Percentiles rank a stretch among this genome's conserved stretches.
phyloP scores from a whole-genome alignment of 2,113 vertebrate genomes.

The Channa maculata region DNA sequence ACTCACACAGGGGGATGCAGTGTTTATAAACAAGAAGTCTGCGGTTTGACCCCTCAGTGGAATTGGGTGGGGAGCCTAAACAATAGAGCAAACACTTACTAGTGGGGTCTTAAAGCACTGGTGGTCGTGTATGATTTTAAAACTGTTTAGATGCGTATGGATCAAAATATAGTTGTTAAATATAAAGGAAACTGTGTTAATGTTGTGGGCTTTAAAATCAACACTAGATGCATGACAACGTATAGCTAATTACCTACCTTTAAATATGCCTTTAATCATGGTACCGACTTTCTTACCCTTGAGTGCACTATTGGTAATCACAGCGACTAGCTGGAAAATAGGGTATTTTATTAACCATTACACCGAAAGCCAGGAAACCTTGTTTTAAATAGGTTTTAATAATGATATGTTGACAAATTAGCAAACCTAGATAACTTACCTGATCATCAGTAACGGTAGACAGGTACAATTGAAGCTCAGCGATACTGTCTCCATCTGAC shows the following conservation, averaged over 20 bases:
- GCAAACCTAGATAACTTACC: constrained; percentile 51
- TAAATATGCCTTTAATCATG: constrained; percentile 90
- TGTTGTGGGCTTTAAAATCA: neutral
- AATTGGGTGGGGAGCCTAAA: constrained; percentile 88
- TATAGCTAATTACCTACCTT: constrained; percentile 80
- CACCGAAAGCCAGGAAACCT: no score
- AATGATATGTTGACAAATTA: no score
- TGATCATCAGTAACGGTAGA: constrained; percentile 69
- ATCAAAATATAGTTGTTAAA: neutral
- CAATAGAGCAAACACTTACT: neutral
- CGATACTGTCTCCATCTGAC: constrained; percentile 63
- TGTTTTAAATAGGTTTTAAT: no score
- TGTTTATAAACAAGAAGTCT: constrained; percentile 89
- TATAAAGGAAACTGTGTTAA: neutral
- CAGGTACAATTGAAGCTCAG: constrained; percentile 79
- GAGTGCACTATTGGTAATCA: constrained; percentile 87
- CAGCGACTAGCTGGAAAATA: constrained; percentile 77
- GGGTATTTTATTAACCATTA: no score
- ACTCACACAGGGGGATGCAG: constrained; percentile 91
- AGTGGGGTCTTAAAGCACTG: neutral
- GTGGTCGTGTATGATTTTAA: neutral
- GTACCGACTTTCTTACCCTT: constrained; percentile 85
- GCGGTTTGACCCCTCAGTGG: constrained; percentile 83
- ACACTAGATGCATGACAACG: neutral
- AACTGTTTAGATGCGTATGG: no score